Base-by-base conservation (phyloP, 2,113 vertebrate species). In the Piprites chloris region DNA sequence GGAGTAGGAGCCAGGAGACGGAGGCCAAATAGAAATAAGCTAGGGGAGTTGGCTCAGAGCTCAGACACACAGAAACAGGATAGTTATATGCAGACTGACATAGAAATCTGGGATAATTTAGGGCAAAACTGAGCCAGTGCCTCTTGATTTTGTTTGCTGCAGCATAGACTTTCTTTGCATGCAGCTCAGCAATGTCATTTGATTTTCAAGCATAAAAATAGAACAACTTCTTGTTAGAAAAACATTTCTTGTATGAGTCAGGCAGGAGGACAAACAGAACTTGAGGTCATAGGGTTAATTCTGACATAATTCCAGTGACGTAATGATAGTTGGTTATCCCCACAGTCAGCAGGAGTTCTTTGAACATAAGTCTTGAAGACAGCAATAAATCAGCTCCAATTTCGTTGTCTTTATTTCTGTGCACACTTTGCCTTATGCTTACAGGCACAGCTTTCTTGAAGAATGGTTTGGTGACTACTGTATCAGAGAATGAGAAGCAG, bases 51-150 rank as follows among this genome's bases (percentile, higher is more conserved):
- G n/a, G 4, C 30, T 77, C 30, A 72, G 47, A 80, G 14, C 8
- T 77, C 2, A 1, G 63, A 37, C 2, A 1, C 39, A 11, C 0
- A 1, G 41, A 35, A 69, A 3, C 0, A 1, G 44, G 6, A 28
- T 5, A 23, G 7, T 21, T 68, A 32, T 2, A 0, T 32, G 35
- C 28, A 35, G n/a, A 35, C 1, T 47, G 55, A 15, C 9, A 21
- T 2, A 69, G 32, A 58, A 71, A 27, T 59, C 47, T 72, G 17
- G 22, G 19, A 6, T 49, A 58, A 52, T 6, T 39, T 46, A 46
- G 20, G 13, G 12, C 46, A 27, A 42, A 58, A 14, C 11, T 12
- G 3, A 18, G 41, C 5, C 9, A 24, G 9, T 23, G 14, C 18
- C 33, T 47, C 79, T 26, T 71, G n/a, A 33, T 65, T 83, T 91